Base-by-base conservation (phyloP, 2,797 vertebrate species). In the Semaprochilodus insignis region DNA sequence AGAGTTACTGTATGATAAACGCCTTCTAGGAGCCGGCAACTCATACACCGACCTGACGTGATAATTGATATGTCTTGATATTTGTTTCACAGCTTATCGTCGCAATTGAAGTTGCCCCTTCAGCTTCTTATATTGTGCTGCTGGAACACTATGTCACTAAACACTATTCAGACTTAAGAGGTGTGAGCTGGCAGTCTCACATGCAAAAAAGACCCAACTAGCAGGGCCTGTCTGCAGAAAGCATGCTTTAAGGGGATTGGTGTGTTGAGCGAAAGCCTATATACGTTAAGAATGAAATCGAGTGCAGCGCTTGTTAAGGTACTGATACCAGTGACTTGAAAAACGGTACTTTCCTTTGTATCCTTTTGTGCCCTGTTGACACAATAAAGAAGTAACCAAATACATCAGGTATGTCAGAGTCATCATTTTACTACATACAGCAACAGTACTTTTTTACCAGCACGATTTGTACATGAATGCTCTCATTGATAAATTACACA, bases 301-400 rank as follows among this genome's bases (percentile, higher is more conserved):
- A 67, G 65, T 21, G 34, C 52, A 65, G 74, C 44, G 6, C 31
- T 74, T 16, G 63, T 40, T 55, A 66, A 66, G 80, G 72, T 81
- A 77, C 75, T 65, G 48, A n/a, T 78, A 62, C 27, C 40, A 59
- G 60, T 52, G 72, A 59, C 62, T 51, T 77, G 54, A 81, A 59
- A n/a, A 48, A 27, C 4, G 59, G 77, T 78, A 82, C 79, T 63
- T 0, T 16, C 16, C 51, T 34, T 69, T 81, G 34, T 82, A 69
- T 17, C 34, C 27, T n/a, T 77, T 40, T 7, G 60, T 63, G 31
- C 60, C 60, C 23, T 34, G 13, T 25, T 67, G 52, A 71, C 65
- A 69, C 11, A 86, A 86, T 84, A 86, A 88, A 85, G 55, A 84
- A 55, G 52, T 70, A 62, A 62, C 14, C 34, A 34, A 84, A 36